Evolutionary conservation across 2,113 vertebrate species (phyloP).

Genomic region (Hypanus sabinus): DNA sequence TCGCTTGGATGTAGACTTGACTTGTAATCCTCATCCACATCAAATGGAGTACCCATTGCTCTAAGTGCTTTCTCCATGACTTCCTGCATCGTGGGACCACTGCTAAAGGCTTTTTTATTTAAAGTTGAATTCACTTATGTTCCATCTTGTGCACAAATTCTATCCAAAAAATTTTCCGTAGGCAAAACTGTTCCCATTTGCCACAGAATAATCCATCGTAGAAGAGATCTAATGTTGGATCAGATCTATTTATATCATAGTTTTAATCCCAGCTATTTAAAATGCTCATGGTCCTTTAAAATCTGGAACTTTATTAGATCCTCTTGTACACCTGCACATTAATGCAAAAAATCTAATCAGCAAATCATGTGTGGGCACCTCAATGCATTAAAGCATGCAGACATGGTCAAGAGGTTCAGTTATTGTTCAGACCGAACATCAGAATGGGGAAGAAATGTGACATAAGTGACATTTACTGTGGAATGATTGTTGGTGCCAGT

Average conservation of each 20-base stretch:
- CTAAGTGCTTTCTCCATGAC: not conserved
- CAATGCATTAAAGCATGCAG: too few species aligned
- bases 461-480: too few species aligned
- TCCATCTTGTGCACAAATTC: not conserved
- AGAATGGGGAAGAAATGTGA: too few species aligned
- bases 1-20: not conserved
- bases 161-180: not conserved
- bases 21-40: slow-evolving; percentile 1
- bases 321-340: too few species aligned
- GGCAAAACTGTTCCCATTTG: not conserved
- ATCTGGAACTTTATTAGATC: not conserved
- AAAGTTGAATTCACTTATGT: slow-evolving; percentile 9
- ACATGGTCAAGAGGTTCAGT: too few species aligned
- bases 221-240: not conserved
- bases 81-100: not conserved
- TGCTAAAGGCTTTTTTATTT: slow-evolving; percentile 7
- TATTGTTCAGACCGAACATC: too few species aligned
- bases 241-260: not conserved
- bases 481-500: too few species aligned
- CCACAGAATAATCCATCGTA: not conserved
- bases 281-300: not conserved
- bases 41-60: not conserved
- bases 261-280: not conserved
- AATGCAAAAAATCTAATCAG: too few species aligned
- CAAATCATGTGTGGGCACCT: too few species aligned